Percentiles rank a stretch among this genome's conserved stretches.
Evolutionary conservation across 2,113 vertebrate species (phyloP).

Genomic region (Phyllostomus hastatus): DNA sequence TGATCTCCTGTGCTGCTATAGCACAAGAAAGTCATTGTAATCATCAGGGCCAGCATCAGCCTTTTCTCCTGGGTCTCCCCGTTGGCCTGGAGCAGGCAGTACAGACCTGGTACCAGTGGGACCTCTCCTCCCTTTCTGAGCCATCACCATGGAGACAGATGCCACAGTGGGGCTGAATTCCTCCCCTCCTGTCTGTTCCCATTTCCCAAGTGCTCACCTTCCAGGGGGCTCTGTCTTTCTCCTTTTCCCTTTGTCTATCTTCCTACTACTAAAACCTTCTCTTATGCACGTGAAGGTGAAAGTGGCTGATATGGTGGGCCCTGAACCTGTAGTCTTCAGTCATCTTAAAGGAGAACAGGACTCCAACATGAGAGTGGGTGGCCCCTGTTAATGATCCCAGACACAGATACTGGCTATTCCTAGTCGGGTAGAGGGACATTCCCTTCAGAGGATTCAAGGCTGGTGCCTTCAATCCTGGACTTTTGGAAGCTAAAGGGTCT

Average conservation of each 20-base stretch:
- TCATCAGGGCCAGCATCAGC: not conserved
- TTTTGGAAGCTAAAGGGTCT: not conserved
- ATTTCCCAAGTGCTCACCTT: not conserved
- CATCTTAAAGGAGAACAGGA: not conserved
- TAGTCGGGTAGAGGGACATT: accelerated
- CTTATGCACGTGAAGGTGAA: not conserved
- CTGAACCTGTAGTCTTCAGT: not conserved
- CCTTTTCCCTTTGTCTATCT: not conserved
- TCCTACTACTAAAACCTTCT: not conserved
- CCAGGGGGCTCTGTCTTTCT: not conserved
- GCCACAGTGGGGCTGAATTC: not conserved
- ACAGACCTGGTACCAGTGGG: not conserved
- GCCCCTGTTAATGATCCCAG: not conserved
- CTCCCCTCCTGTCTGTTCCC: not conserved
- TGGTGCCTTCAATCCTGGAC: not conserved
- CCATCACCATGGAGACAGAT: not conserved
- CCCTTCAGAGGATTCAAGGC: not conserved
- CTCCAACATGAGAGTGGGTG: not conserved
- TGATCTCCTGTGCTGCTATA: not conserved
- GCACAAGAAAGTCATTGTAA: not conserved
- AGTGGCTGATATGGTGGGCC: not conserved
- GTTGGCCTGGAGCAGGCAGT: not conserved
- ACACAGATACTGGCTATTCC: not conserved
- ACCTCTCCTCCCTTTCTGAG: not conserved
- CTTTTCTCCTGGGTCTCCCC: not conserved